Evolutionary conservation across 1,140 invertebrate genomes (phyloP), one percentile per base, ranked within the genome.

Genomic region (Zaprionus kolodkinae): DNA sequence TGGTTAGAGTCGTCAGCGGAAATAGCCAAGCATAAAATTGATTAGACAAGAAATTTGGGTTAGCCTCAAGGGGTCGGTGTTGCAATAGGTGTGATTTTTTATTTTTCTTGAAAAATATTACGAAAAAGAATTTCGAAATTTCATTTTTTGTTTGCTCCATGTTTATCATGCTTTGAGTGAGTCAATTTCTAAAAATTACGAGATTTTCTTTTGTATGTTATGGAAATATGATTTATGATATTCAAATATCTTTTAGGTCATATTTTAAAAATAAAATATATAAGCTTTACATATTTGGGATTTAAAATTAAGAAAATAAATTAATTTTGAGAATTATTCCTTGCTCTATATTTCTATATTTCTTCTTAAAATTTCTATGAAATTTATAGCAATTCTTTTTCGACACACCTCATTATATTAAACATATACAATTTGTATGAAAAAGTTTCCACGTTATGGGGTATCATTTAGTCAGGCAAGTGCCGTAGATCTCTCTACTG

Each of bases 11-110:
- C 55, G 25, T 56, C 48, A 68, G 65, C 85, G 84, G 84, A 88
- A 88, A 88, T 81, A 50, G 70, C 40, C 38, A 50, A 60, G 40
- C 62, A 59, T 61, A 33, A 57, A 68, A 68, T 55, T 63, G 85
- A 88, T 89, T 81, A 88, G 81, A 76, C 80, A 78, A 80, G 68
- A 75, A 80, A 81, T 72, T 63, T 69, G 50, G 79, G 83, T 88
- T 82, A 82, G 74, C 64, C 36, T 63, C 50, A 43, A 35, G 52
- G 55, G 36, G 10, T 21, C n/a, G 15, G 15, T 63, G 50, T 40
- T 69, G 35, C 36, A 57, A 63, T 10, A 75, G 11, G 25, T 74
- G 38, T 56, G 38, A 38, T 6, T 17, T 68, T 27, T 45, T 6
- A 25, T 68, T 27, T 45, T 12, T 10, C 43, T 9, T 9, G 17